Evolutionary conservation across 2,888 invertebrate genomes (phyloP), one percentile per base, ranked within the genome.

Genomic region (Tryphoninae sp.): DNA sequence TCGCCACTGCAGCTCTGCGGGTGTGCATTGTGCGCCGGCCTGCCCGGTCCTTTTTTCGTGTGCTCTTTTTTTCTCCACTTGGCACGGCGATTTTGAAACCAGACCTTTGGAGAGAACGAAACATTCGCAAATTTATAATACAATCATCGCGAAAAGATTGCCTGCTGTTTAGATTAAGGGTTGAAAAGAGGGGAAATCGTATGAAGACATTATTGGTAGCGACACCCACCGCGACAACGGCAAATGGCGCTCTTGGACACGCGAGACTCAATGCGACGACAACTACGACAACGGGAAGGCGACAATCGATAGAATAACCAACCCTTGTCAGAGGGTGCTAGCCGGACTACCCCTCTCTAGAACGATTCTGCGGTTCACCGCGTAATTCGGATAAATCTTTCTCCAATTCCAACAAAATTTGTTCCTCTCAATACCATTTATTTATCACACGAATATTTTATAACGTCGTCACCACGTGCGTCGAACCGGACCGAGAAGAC

Each of bases 51-150:
- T 92, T 99, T 99, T 93, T 98, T 98, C 79, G 99, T 99, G 93
- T 99, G 98, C 92, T 99, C 99, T 93, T 98, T 98, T 94, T 99
- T 99, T 83, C 99, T 95, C 98, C 99, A 99, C 92, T 99, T 99
- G 69, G 99, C 99, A 82, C 99, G 94, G 49, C 99, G 95, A 93
- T 99, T 99, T 94, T 99, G 99, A 93, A 99, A 99, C 99, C 99
- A 99, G 84, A 99, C 99, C 99, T 99, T 95, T 16, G 92, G 81
- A 80, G 51, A 61, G 55, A 61, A 40, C 26, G 40, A 23, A 62
- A 13, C 62, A 77, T 9, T 65, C 61, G 59, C 42, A 68, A 22
- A 55, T 16, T 55, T 19, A 16, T 55, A 45, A 1, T 13, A 45
- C 2, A 45, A 11, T 45, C 9, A 45, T 45, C 45, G 13, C 9